phyloP scores from a whole-genome alignment of 2,888 invertebrate species.

The Tenthredo scrophulariae region DNA sequence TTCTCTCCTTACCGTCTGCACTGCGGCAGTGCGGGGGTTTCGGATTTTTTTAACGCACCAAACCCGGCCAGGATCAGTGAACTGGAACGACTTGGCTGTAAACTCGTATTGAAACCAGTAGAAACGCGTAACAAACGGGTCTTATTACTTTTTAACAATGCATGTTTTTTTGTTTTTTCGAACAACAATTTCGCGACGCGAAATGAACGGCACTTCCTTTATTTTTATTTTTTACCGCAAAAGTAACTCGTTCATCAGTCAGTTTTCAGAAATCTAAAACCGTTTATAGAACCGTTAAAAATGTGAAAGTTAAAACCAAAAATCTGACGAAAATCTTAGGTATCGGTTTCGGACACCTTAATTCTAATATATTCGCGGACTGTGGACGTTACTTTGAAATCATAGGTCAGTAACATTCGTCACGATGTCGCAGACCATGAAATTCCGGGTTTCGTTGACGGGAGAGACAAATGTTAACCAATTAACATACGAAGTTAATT shows the following conservation, averaged over 20 bases:
- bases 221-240: not conserved
- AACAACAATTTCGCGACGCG: not conserved
- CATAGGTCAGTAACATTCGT: conserved; percentile 49
- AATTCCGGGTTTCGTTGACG: not conserved
- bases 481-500: conserved; percentile 19
- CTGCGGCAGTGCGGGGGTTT: conserved; percentile 12
- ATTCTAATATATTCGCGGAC: not conserved
- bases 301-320: not conserved
- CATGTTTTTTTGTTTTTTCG: not conserved
- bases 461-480: not conserved
- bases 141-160: conserved; percentile 1
- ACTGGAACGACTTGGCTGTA: conserved; percentile 34
- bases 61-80: conserved; percentile 46
- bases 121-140: conserved; percentile 44
- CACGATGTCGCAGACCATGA: conserved; percentile 29
- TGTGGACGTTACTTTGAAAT: not conserved
- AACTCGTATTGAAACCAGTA: conserved; percentile 31
- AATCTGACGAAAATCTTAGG: not conserved
- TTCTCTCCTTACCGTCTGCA: too few species aligned
- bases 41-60: conserved; percentile 18
- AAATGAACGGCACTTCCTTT: not conserved
- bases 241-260: not conserved
- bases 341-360: not conserved
- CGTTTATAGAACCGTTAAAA: not conserved
- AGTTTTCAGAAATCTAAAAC: not conserved